phyloP scores from a whole-genome alignment of 2,797 vertebrate genomes.

The Falco novaeseelandiae region DNA sequence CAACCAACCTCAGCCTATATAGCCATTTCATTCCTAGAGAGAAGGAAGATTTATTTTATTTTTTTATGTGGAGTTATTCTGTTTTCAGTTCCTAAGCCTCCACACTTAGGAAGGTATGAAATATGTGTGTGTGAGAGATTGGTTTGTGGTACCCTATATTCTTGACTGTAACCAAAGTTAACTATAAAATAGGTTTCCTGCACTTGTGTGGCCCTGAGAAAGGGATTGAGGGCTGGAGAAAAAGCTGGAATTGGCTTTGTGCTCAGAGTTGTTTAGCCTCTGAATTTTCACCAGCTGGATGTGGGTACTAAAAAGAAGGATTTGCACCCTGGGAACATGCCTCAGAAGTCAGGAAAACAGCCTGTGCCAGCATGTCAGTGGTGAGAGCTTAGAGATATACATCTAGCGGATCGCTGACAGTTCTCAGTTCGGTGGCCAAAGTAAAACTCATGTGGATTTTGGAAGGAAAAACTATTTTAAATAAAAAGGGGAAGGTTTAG shows the following conservation, averaged over 20 bases:
- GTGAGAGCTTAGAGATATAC: not conserved
- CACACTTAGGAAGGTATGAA: not conserved
- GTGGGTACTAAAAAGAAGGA: not conserved
- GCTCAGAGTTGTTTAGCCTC: not conserved
- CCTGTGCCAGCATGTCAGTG: rapidly evolving
- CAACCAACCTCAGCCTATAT: not conserved
- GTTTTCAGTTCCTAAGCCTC: not conserved
- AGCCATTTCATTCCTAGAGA: not conserved
- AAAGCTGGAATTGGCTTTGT: not conserved
- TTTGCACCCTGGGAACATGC: not conserved
- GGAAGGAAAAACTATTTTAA: not conserved
- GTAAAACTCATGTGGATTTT: not conserved
- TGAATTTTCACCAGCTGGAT: not conserved
- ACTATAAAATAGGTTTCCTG: not conserved
- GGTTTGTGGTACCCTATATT: not conserved
- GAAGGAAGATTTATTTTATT: not conserved
- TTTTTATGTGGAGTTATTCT: not conserved
- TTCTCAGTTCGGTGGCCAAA: not conserved
- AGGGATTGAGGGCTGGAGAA: not conserved
- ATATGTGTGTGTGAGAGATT: not conserved
- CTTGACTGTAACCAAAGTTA: not conserved
- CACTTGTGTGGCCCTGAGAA: not conserved
- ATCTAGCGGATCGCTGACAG: not conserved
- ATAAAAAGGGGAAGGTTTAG: not conserved
- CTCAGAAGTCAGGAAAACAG: not conserved